Evolutionary conservation across 2,888 invertebrate genomes (phyloP).

Genomic region (Clepsis dumicolana): DNA sequence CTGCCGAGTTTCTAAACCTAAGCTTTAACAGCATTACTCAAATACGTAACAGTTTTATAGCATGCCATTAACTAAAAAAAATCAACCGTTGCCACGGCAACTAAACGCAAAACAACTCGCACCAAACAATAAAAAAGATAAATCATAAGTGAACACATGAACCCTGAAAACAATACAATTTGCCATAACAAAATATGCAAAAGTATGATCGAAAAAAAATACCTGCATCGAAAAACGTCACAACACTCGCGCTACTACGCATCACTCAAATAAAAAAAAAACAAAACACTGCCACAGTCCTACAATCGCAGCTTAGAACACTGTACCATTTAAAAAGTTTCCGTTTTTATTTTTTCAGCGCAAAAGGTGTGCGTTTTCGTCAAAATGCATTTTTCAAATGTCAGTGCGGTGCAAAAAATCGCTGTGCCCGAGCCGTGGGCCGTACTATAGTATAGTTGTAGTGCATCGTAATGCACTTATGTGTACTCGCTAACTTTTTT

Average conservation of each 20-base stretch:
- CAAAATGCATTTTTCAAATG: constrained; percentile 86
- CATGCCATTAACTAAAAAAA: neutral
- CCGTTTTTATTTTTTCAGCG: constrained; percentile 59
- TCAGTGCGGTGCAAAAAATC: constrained; percentile 79
- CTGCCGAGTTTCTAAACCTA: constrained; percentile 33
- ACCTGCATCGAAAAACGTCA: constrained; percentile 75
- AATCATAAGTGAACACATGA: no score
- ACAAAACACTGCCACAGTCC: constrained; percentile 51
- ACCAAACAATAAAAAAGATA: neutral
- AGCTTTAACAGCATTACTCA: constrained; percentile 27
- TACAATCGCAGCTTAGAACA: constrained; percentile 48
- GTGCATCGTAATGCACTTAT: constrained; percentile 83
- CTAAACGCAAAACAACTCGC: constrained; percentile 22
- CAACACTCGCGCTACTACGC: constrained; percentile 55
- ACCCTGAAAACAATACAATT: no score
- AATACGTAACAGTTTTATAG: constrained; percentile 4
- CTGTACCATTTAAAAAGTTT: constrained; percentile 39
- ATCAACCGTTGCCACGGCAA: constrained; percentile 27
- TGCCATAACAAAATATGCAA: constrained; percentile 11
- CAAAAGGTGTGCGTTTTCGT: constrained; percentile 80
- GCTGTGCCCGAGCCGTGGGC: constrained; percentile 70
- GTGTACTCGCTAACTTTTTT: constrained; percentile 85
- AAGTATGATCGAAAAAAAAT: constrained; percentile 49
- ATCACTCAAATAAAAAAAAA: constrained; percentile 59
- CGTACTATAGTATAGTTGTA: constrained; percentile 78